phyloP scores from a whole-genome alignment of 30 jellyfish, hydroid and myxozoan genomes.

The Cassiopea xamachana region DNA sequence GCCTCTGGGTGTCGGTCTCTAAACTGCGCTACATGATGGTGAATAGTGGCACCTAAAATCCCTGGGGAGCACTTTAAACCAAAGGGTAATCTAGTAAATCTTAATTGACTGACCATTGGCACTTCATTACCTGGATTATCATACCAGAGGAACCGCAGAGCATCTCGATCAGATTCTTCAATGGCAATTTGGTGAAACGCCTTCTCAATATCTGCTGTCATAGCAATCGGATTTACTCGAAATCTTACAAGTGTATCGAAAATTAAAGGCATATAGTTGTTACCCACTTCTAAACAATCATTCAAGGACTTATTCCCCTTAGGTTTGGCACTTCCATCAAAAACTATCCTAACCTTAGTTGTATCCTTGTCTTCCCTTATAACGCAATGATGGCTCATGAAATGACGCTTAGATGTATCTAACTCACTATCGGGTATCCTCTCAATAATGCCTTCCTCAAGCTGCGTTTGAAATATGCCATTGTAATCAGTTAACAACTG shows the following conservation, averaged over 20 bases:
- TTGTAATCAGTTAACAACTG: conserved; percentile 33
- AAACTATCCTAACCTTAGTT: conserved; percentile 50
- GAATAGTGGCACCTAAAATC: conserved; percentile 50
- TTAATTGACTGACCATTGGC: conserved; percentile 21
- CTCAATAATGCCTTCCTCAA: conserved; percentile 24
- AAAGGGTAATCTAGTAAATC: conserved; percentile 23
- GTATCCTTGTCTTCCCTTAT: conserved; percentile 39
- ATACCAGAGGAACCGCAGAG: conserved; percentile 29
- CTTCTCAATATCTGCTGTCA: conserved; percentile 56
- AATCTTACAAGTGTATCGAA: conserved; percentile 27
- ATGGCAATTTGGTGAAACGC: conserved; percentile 45
- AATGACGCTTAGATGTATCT: background rate
- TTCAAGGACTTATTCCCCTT: conserved; percentile 20
- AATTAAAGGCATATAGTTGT: conserved; percentile 1
- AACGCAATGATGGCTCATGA: conserved; percentile 34
- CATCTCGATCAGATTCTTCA: conserved; percentile 26
- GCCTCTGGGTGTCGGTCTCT: conserved; percentile 23
- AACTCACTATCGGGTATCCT: conserved; percentile 18
- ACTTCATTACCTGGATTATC: conserved; percentile 10
- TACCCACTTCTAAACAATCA: conserved; percentile 42
- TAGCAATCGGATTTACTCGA: conserved; percentile 17
- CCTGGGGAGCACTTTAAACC: conserved; percentile 36
- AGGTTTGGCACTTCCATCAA: conserved; percentile 54
- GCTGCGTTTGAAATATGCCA: conserved; percentile 11
- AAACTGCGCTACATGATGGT: conserved; percentile 21